These are phyloP conservation scores for Ceriagrion tenellum DNA, from an alignment of 2,888 invertebrate genomes.

Conservation along the genomic window DNA sequence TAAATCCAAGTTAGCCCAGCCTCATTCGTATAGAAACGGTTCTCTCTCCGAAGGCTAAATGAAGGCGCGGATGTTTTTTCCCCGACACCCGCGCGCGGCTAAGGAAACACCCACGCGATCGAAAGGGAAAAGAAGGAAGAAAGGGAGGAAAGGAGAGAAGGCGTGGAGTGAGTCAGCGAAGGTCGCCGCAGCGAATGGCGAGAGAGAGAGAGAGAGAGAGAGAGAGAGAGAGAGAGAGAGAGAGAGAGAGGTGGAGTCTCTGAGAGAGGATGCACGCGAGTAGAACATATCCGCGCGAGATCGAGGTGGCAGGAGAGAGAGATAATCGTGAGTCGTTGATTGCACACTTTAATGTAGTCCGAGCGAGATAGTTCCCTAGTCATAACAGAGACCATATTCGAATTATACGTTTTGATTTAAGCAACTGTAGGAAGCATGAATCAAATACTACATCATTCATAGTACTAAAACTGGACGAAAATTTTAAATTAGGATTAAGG, in stretches of 20 bases:
- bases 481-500: too few species aligned
- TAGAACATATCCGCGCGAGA: not conserved
- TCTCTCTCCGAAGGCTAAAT: not conserved
- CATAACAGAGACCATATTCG: too few species aligned
- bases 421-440: too few species aligned
- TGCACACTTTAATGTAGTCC: too few species aligned
- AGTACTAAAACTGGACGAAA: too few species aligned
- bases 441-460: too few species aligned
- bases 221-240: not conserved
- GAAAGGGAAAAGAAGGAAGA: not conserved
- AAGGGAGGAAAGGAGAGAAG: not conserved
- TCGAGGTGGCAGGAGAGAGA: not conserved
- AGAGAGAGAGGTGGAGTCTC: not conserved
- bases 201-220: not conserved
- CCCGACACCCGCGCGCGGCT: not conserved
- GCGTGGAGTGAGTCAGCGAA: conserved; percentile 15
- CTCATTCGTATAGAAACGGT: not conserved
- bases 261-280: not conserved
- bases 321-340: too few species aligned
- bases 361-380: too few species aligned
- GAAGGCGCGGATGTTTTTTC: not conserved
- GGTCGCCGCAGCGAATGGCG: not conserved
- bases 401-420: too few species aligned
- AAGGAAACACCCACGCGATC: not conserved
- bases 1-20: not conserved